Evolutionary conservation across 2,113 vertebrate species (phyloP).

Genomic region (Cromileptes altivelis): DNA sequence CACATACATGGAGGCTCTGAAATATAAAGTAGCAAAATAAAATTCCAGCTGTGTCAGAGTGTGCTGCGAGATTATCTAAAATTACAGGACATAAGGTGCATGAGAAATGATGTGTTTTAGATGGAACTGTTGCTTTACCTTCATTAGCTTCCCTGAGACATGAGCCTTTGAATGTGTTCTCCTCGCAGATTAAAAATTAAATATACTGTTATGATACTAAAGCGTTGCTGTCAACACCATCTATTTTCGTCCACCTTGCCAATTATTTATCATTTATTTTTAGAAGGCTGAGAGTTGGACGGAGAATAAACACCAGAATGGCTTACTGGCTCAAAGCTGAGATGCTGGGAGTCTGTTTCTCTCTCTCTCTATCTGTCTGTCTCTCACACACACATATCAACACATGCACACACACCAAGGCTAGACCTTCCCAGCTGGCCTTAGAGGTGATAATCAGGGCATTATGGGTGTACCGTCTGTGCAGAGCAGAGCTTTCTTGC

Average conservation of each 20-base stretch:
- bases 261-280: slow-evolving; percentile 51
- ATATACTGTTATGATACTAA: background rate
- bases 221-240: background rate
- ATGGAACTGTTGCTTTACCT: background rate
- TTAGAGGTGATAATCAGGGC: slow-evolving; percentile 64
- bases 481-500: slow-evolving; percentile 15
- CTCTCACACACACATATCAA: slow-evolving; percentile 8
- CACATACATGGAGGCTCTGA: background rate
- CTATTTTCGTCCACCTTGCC: slow-evolving; percentile 1
- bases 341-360: slow-evolving; percentile 21
- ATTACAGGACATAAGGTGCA: background rate
- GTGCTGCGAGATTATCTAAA: background rate
- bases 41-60: background rate
- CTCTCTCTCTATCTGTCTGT: background rate
- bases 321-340: slow-evolving; percentile 30
- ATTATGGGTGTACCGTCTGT: slow-evolving; percentile 54
- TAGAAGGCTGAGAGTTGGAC: slow-evolving; percentile 54
- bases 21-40: background rate
- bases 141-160: background rate
- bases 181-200: background rate
- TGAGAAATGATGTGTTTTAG: background rate
- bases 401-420: background rate
- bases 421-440: slow-evolving; percentile 50
- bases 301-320: slow-evolving; percentile 56
- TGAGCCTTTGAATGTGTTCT: background rate